These are phyloP conservation scores for Diarsia rubi DNA, from an alignment of 2,888 invertebrate genomes.

Conservation along the genomic window DNA sequence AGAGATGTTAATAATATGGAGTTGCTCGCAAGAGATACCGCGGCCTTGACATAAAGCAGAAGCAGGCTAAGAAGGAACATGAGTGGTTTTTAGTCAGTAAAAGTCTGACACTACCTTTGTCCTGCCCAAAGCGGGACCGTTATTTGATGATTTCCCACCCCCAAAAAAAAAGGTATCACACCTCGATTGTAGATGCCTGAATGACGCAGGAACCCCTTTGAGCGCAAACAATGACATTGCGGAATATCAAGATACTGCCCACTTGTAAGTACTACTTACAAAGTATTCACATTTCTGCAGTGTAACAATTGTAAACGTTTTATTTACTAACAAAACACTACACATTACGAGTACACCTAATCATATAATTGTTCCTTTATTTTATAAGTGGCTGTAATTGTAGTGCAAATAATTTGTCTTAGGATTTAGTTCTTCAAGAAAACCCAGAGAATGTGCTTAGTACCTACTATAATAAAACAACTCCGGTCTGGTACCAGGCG, in stretches of 20 bases:
- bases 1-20: no score
- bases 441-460: not conserved
- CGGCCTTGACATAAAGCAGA: no score
- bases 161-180: no score
- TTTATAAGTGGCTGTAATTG: slow-evolving; percentile 12
- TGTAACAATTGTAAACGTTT: slow-evolving; percentile 16
- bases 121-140: no score
- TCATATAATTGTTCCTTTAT: slow-evolving; percentile 10
- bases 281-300: slow-evolving; percentile 12
- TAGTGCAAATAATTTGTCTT: no score
- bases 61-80: no score
- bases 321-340: slow-evolving; percentile 33
- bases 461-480: no score
- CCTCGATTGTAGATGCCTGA: not conserved
- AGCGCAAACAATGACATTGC: slow-evolving; percentile 33
- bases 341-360: not conserved
- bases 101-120: no score
- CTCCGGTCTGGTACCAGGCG: no score
- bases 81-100: no score
- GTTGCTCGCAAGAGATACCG: no score
- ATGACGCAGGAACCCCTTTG: not conserved
- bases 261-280: slow-evolving; percentile 2
- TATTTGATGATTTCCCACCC: no score
- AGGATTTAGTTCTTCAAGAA: not conserved
- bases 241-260: not conserved